Evolutionary conservation across 64 coral and sea anemone genomes (phyloP), one percentile per base, ranked within the genome.

Genomic region (Montipora sp.): DNA sequence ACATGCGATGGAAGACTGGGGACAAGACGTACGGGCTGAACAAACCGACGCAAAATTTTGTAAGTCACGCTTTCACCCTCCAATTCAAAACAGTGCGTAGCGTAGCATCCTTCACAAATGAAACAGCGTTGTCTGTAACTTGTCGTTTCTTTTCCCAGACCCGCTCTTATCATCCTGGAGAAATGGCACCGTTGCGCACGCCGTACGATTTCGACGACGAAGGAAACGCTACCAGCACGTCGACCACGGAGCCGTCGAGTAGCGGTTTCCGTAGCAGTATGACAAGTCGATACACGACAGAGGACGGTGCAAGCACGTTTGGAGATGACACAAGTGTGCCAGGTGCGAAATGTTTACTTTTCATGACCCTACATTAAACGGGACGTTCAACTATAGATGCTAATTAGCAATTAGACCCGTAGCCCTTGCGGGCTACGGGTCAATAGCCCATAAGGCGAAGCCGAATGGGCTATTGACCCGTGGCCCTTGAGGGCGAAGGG

Each of bases 1-100:
- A 94, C 79, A 96, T 94, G 78, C 92, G 98, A 5, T 99, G 98
- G 98, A 99, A 96, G 78, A 99, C 98, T 70, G 94, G 94, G 5
- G 98, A 99, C 89, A 99, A 96, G 87, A 96, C 89, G 14, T 99
- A 99, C 66, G 98, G 98, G 57, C 80, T 95, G 76, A 89, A 93
- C 49, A 95, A 95, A 90, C 91, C 91, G 0, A 68, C 88, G 71
- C 82, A 93, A 48, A 89, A 96, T 51, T 99, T 96, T 96, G 98
- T 99, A 96, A 99, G 98, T 78, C 12, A 16, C 44, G 27, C 3
- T 44, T 23, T 20, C 9, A 57, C 21, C 7, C 16, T 16, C 9
- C 47, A 36, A 36, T 36, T 36, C 36, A 36, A 36, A 36, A 36
- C 36, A 36, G 36, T 36, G 36, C 36, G 1, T 36, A 36, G 36